Percentiles rank a stretch among this genome's conserved stretches.
Evolutionary conservation across 1,140 invertebrate species (phyloP).

Genomic region (Lepidurus arcticus): DNA sequence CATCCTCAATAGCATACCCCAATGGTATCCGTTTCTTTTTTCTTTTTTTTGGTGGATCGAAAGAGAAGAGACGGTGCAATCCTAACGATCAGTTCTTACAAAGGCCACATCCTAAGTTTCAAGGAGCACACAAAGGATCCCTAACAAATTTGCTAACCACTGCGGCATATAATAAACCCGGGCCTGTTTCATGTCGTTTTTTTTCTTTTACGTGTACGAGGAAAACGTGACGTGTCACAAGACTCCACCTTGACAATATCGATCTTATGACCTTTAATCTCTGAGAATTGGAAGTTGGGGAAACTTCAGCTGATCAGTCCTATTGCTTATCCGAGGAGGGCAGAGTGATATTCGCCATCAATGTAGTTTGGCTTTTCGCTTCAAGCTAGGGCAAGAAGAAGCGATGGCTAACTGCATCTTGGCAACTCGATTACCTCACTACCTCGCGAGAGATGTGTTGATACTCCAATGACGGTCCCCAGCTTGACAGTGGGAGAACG

Average conservation of each 20-base stretch:
- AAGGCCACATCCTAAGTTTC: background rate
- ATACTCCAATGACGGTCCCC: background rate
- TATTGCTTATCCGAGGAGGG: background rate
- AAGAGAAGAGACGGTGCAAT: no score
- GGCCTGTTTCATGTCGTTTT: background rate
- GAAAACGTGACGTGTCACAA: background rate
- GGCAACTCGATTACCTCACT: background rate
- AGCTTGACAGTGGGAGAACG: background rate
- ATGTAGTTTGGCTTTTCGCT: background rate
- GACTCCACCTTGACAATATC: slow-evolving; percentile 7
- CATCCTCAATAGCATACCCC: no score
- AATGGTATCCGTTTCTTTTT: no score
- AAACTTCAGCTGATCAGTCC: background rate
- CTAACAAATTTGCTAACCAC: background rate
- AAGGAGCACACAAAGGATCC: background rate
- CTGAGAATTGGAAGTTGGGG: slow-evolving; percentile 3
- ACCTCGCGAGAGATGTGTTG: background rate
- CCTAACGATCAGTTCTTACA: background rate
- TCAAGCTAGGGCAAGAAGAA: background rate
- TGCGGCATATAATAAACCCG: background rate
- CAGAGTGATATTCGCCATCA: background rate
- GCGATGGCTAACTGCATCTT: background rate
- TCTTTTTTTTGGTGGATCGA: no score
- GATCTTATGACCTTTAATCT: slow-evolving; percentile 9
- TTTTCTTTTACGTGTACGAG: background rate